A percentile compares a stretch with the other conserved stretches of the same genome.
phyloP scores from a whole-genome alignment of 2,113 vertebrate genomes.

The Jaculus jaculus region DNA sequence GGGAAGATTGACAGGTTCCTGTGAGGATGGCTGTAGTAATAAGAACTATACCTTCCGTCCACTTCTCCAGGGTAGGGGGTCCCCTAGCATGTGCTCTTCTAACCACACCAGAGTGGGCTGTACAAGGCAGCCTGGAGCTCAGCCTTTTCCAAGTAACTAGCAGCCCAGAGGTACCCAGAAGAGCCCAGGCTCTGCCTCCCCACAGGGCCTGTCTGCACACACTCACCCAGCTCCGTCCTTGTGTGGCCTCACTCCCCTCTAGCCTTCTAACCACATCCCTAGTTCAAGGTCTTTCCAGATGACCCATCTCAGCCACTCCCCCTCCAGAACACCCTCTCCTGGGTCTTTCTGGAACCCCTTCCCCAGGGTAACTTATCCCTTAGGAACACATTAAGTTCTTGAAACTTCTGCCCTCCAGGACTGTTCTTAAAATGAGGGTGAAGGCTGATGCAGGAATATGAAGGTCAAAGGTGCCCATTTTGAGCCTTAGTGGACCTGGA shows the following conservation, averaged over 20 bases:
- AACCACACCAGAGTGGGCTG: background rate
- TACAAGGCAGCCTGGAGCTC: background rate
- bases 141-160: background rate
- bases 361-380: accelerated
- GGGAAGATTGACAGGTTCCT: accelerated
- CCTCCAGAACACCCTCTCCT: background rate
- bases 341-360: background rate
- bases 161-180: too few species aligned
- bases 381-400: too few species aligned
- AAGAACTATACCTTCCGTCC: background rate
- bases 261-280: background rate
- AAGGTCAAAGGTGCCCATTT: accelerated
- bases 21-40: too few species aligned
- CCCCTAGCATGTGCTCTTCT: too few species aligned
- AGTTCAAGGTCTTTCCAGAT: background rate
- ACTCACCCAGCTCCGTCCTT: too few species aligned
- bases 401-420: background rate
- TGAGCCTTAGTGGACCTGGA: accelerated
- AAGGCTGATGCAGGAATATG: accelerated
- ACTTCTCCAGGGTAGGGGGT: background rate
- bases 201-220: background rate
- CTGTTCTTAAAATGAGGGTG: background rate
- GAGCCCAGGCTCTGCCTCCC: background rate
- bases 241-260: background rate
- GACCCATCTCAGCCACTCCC: background rate